Evolutionary conservation across 2,888 invertebrate species (phyloP).

Genomic region (Hypercompe scribonia): DNA sequence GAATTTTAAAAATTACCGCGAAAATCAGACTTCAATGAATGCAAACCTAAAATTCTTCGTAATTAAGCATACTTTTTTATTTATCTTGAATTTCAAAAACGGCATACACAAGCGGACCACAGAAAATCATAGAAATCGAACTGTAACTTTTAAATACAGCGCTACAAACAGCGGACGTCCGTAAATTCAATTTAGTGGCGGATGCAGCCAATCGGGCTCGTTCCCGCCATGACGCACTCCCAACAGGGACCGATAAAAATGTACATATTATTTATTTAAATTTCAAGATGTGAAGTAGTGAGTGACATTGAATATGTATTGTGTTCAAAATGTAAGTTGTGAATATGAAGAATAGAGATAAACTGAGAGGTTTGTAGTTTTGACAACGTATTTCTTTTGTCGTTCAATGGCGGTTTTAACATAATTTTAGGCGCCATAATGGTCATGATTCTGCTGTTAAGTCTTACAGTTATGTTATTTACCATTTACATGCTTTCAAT

Average conservation of each 20-base stretch:
- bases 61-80: neutral
- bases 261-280: constrained; percentile 31
- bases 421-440: neutral
- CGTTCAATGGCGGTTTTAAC: neutral
- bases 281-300: constrained; percentile 19
- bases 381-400: neutral
- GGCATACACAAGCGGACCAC: neutral
- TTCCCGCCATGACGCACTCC: constrained; percentile 50
- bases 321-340: neutral
- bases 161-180: constrained; percentile 49
- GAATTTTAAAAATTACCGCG: too few relatives aligned
- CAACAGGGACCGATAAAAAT: constrained; percentile 41
- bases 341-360: neutral
- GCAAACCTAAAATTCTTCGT: too few relatives aligned
- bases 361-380: neutral
- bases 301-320: constrained; percentile 8
- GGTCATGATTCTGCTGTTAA: neutral
- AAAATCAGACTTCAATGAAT: too few relatives aligned
- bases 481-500: too few relatives aligned
- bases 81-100: neutral
- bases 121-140: constrained; percentile 32
- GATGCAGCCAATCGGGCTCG: constrained; percentile 50
- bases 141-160: constrained; percentile 44
- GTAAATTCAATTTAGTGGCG: constrained; percentile 49
- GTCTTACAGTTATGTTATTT: too few relatives aligned